Conservation (phyloP, 2,888 invertebrate genomes). For the Eueremaeus valkanovi region DNA sequence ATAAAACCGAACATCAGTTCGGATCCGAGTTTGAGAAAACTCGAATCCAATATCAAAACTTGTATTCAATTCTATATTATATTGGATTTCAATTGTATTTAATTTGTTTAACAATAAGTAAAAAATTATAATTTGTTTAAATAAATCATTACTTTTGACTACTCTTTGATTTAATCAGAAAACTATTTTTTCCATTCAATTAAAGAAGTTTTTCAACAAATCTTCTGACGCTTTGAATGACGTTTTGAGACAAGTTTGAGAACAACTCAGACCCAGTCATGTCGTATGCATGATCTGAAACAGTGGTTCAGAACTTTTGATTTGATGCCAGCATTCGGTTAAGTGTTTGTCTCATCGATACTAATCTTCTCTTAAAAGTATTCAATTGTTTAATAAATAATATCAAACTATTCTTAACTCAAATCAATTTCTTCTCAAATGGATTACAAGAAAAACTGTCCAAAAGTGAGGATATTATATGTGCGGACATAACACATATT, state of each 20-base stretch:
- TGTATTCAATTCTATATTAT: too few species aligned
- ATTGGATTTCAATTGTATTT: too few species aligned
- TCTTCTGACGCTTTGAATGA: slow-evolving; percentile 3
- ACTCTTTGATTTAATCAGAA: background rate
- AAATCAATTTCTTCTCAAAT: background rate
- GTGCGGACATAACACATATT: background rate
- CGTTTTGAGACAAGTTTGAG: slow-evolving; percentile 21
- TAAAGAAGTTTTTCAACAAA: slow-evolving; percentile 24
- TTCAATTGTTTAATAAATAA: background rate
- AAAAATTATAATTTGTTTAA: too few species aligned
- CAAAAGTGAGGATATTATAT: background rate
- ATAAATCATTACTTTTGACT: too few species aligned
- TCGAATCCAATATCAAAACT: background rate
- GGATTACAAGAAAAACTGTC: background rate
- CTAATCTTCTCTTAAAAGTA: background rate
- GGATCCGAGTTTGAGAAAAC: background rate
- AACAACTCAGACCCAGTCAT: background rate
- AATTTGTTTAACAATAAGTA: too few species aligned
- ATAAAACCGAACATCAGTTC: slow-evolving; percentile 16
- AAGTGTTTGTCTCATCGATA: background rate
- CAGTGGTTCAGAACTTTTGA: background rate
- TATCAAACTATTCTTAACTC: background rate
- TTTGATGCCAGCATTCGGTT: background rate
- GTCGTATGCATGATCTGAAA: background rate
- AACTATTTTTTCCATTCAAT: background rate